phyloP scores from a whole-genome alignment of 2,113 vertebrate genomes.

The Probosciger aterrimus region DNA sequence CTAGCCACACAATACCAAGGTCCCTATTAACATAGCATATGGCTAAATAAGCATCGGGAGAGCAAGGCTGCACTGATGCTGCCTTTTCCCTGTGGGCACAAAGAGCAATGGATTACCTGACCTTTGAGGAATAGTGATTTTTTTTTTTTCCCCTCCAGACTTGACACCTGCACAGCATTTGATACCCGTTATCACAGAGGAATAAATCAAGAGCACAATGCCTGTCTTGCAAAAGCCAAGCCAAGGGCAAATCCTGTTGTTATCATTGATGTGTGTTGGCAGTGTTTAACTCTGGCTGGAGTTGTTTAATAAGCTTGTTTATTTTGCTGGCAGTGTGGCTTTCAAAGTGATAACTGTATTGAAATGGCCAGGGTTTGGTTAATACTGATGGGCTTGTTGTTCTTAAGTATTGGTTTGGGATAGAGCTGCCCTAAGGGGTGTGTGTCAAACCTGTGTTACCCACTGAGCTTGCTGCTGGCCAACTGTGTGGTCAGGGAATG shows the following conservation, averaged over 20 bases:
- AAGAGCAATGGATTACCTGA: not conserved
- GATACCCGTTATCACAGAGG: not conserved
- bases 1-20: not conserved
- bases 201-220: not conserved
- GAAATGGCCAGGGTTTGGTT: not conserved
- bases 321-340: not conserved
- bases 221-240: not conserved
- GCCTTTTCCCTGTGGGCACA: not conserved
- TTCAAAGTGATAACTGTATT: not conserved
- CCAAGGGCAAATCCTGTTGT: conserved; percentile 9
- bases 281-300: not conserved
- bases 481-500: not conserved
- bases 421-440: not conserved
- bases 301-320: conserved; percentile 8
- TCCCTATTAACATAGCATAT: not conserved
- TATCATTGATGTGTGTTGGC: not conserved
- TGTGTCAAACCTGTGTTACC: not conserved
- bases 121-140: not conserved
- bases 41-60: not conserved
- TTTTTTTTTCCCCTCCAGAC: not conserved
- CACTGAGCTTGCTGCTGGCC: not conserved
- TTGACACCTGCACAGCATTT: not conserved
- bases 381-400: not conserved
- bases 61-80: not conserved
- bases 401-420: not conserved